Conservation (phyloP, 30 jellyfish, hydroid and myxozoan genomes). For the Turritopsis rubra region DNA sequence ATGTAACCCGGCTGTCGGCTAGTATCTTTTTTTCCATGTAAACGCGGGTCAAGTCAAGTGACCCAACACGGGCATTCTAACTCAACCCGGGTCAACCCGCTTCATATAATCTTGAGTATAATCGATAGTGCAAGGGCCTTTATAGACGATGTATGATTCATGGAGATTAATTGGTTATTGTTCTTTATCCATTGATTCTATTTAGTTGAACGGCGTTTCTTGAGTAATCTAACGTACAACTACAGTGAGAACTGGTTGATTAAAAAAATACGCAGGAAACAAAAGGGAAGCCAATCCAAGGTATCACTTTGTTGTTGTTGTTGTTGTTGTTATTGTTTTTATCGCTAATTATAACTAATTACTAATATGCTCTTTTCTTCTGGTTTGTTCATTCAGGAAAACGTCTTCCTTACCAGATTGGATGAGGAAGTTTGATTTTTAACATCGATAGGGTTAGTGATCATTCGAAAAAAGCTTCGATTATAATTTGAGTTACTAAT, state of each 20-base stretch:
- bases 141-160: background rate
- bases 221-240: slow-evolving; percentile 2
- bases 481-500: background rate
- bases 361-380: background rate
- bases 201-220: background rate
- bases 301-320: background rate
- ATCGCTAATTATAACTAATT: background rate
- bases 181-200: background rate
- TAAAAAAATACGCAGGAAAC: background rate
- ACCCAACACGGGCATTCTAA: no score
- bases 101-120: no score
- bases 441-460: background rate
- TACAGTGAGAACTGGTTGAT: slow-evolving; percentile 4
- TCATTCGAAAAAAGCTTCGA: background rate
- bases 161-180: background rate
- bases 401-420: background rate
- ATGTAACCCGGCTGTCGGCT: no score
- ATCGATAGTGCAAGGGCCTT: no score
- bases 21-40: no score
- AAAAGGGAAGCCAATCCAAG: background rate
- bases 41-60: no score
- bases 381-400: background rate
- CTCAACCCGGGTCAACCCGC: no score
- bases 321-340: no score
- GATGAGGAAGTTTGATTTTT: background rate